Evolutionary conservation across 2,797 vertebrate species (phyloP).

Genomic region (Nyctibius grandis): DNA sequence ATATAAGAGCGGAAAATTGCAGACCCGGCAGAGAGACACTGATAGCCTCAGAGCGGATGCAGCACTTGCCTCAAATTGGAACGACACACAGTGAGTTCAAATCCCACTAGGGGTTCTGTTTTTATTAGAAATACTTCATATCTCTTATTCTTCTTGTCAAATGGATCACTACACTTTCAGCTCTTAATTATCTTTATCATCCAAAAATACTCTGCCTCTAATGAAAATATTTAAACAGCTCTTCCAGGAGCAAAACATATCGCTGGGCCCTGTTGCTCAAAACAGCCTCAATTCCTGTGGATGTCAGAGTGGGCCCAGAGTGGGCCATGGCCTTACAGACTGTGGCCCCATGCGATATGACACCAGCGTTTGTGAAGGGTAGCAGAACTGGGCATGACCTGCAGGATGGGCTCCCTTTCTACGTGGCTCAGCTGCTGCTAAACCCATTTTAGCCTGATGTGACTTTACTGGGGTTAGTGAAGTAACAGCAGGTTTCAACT

Average conservation of each 20-base stretch:
- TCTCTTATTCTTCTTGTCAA: conserved; percentile 69
- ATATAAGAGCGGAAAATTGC: conserved; percentile 58
- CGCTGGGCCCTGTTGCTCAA: neutral
- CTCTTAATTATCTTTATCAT: conserved; percentile 69
- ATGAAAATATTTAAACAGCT: conserved; percentile 71
- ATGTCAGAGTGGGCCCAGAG: neutral
- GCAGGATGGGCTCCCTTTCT: neutral
- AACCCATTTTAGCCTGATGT: neutral
- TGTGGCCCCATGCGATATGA: no score
- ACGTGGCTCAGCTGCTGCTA: neutral
- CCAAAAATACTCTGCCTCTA: conserved; percentile 55
- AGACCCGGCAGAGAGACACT: neutral
- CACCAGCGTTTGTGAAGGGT: neutral
- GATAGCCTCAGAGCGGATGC: conserved; percentile 32
- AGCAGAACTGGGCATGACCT: neutral
- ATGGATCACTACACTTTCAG: conserved; percentile 65
- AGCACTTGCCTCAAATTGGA: conserved; percentile 37
- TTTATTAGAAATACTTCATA: conserved; percentile 72
- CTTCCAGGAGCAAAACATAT: conserved; percentile 55
- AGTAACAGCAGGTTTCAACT: neutral
- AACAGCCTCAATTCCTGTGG: neutral
- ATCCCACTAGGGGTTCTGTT: conserved; percentile 61
- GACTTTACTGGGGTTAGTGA: neutral
- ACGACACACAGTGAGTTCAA: conserved; percentile 37
- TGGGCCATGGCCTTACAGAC: neutral